Evolutionary conservation across 2,797 vertebrate species (phyloP).

Genomic region (Epinephelus malabaricus): DNA sequence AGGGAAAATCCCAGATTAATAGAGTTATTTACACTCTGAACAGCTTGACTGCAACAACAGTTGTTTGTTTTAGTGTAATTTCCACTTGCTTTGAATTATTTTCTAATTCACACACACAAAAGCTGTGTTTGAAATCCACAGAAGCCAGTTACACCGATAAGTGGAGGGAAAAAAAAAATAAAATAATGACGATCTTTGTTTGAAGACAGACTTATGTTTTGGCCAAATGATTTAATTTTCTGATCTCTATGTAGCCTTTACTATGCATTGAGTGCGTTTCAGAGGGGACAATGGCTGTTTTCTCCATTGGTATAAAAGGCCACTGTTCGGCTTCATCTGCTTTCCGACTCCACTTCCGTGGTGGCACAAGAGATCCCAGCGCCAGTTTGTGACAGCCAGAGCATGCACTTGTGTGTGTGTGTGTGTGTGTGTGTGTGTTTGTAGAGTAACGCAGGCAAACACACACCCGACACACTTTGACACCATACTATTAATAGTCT

Average conservation of each 20-base stretch:
- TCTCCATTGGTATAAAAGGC: conserved; percentile 77
- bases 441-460: conserved; percentile 37
- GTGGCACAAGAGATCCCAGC: conserved; percentile 78
- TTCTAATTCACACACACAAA: conserved; percentile 5
- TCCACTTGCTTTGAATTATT: conserved; percentile 42
- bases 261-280: conserved; percentile 66
- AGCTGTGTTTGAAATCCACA: conserved; percentile 33
- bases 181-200: conserved; percentile 49
- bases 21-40: conserved; percentile 19
- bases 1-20: conserved; percentile 18
- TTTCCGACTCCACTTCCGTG: conserved; percentile 81
- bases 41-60: conserved; percentile 21
- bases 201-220: conserved; percentile 45
- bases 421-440: conserved; percentile 11
- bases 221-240: conserved; percentile 66
- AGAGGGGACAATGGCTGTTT: conserved; percentile 76
- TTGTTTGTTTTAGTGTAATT: conserved; percentile 33
- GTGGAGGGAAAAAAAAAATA: conserved; percentile 18
- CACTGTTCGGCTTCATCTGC: conserved; percentile 79
- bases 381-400: conserved; percentile 81
- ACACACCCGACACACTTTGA: conserved; percentile 54
- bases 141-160: conserved; percentile 15
- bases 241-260: conserved; percentile 49
- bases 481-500: conserved; percentile 65
- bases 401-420: conserved; percentile 50